Evolutionary conservation across 2,113 vertebrate species (phyloP).

Genomic region (Parotia lawesii): DNA sequence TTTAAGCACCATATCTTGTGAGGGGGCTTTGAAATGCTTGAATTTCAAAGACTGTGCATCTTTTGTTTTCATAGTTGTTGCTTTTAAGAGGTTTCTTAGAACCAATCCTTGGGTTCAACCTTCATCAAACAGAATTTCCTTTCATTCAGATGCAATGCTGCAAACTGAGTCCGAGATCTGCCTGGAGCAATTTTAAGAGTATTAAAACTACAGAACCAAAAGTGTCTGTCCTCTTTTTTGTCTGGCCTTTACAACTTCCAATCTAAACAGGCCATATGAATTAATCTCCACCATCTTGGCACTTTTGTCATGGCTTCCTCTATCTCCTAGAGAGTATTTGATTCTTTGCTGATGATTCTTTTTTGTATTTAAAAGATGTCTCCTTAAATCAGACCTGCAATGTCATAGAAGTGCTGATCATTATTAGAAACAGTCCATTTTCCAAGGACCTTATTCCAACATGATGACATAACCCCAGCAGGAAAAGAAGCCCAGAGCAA

Average conservation of each 20-base stretch:
- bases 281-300: neutral
- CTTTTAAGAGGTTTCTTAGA: neutral
- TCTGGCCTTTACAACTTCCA: neutral
- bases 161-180: neutral
- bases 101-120: neutral
- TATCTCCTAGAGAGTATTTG: neutral
- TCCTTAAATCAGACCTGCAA: neutral
- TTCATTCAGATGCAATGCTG: neutral
- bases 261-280: neutral
- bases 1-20: neutral
- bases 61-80: neutral
- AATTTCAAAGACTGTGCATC: too few species aligned
- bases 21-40: neutral
- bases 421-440: neutral
- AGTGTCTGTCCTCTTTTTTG: neutral
- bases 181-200: neutral
- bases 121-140: neutral
- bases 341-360: neutral
- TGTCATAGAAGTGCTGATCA: neutral
- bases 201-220: neutral
- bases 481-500: neutral
- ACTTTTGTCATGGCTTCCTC: neutral
- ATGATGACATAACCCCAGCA: neutral
- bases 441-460: neutral
- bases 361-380: neutral